These are phyloP conservation scores for Aleiodes alternator DNA, from an alignment of 2,888 invertebrate genomes.

Conservation along the genomic window DNA sequence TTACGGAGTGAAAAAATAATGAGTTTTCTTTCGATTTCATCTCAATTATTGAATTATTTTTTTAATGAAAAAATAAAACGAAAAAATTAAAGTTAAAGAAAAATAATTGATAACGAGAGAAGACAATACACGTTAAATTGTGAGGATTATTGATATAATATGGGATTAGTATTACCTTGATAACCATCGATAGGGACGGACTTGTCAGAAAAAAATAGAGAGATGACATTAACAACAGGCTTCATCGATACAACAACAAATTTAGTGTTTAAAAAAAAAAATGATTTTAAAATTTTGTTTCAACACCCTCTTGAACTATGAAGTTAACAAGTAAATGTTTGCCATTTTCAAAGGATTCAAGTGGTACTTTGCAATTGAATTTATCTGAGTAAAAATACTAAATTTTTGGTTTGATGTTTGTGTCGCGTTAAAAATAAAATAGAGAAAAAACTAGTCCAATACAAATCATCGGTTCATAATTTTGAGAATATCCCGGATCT, in stretches of 20 bases:
- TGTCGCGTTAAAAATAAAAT: too few species aligned
- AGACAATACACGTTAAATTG: conserved; percentile 68
- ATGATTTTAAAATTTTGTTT: conserved; percentile 18
- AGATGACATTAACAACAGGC: conserved; percentile 75
- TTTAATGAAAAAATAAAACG: not conserved
- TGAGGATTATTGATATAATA: conserved; percentile 75
- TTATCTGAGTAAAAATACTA: too few species aligned
- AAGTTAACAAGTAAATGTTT: conserved; percentile 62
- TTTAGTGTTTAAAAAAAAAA: conserved; percentile 58
- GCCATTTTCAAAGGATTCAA: conserved; percentile 46
- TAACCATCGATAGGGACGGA: conserved; percentile 77
- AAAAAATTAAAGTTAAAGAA: conserved; percentile 65
- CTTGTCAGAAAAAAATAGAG: conserved; percentile 77
- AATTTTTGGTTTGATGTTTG: too few species aligned
- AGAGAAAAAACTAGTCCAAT: too few species aligned
- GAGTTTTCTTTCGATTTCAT: too few species aligned
- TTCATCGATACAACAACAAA: conserved; percentile 73
- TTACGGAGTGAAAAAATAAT: conserved; percentile 4
- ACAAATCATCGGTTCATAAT: too few species aligned
- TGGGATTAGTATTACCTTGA: conserved; percentile 77
- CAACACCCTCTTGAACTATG: not conserved
- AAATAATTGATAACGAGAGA: conserved; percentile 56
- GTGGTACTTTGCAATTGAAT: too few species aligned
- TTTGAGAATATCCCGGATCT: conserved; percentile 11
- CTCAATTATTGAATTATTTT: too few species aligned